Conservation (phyloP, 2,888 invertebrate genomes). For the Stratiomys singularior region DNA sequence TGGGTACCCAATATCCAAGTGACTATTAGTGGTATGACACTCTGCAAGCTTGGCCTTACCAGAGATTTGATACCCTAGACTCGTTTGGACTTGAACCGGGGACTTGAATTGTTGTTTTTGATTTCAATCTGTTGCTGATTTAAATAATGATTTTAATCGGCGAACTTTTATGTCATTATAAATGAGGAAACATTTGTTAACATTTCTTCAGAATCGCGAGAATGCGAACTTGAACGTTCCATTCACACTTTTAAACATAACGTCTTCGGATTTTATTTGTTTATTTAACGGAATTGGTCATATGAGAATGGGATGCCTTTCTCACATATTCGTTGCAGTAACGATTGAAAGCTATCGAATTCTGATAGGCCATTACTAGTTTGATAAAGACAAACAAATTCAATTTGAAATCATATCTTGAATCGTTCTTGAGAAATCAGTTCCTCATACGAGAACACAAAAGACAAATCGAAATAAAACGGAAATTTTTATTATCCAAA, state of each 20-base stretch:
- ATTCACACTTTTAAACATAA: constrained; percentile 13
- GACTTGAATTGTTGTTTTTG: neutral
- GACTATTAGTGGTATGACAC: neutral
- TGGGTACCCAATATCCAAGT: neutral
- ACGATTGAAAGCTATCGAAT: no score
- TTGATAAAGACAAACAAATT: neutral
- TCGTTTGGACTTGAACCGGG: neutral
- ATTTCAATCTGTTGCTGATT: constrained; percentile 14
- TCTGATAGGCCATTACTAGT: neutral
- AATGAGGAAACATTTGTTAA: neutral
- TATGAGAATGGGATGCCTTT: neutral
- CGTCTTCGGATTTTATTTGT: neutral
- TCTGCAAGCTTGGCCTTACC: neutral
- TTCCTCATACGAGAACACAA: neutral
- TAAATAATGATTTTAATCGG: constrained; percentile 18
- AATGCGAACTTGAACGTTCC: neutral
- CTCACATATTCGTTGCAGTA: neutral
- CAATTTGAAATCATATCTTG: neutral
- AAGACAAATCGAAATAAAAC: neutral
- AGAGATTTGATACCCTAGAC: neutral
- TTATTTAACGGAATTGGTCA: constrained; percentile 5
- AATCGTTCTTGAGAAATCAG: no score
- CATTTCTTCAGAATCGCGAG: neutral
- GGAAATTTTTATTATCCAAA: constrained; percentile 1
- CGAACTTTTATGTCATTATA: constrained; percentile 22